Evolutionary conservation across 2,113 vertebrate species (phyloP), one percentile per base, ranked within the genome.

Genomic region (Halcyon senegalensis): DNA sequence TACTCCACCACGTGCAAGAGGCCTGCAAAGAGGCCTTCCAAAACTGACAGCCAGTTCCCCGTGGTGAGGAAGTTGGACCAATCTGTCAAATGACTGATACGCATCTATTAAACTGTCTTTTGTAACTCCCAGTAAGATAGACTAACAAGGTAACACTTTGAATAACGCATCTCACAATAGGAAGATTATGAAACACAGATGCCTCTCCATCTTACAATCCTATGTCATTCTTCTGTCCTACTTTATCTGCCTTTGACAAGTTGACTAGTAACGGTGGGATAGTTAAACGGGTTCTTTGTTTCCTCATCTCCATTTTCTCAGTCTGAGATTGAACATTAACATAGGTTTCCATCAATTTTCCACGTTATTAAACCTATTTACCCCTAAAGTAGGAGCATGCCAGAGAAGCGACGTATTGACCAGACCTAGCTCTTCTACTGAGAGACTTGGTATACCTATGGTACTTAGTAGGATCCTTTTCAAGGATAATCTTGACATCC

Each of bases 401-500:
- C 89, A 81, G 73, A 94, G 87, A 90, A 96, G 74, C 67, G 56
- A 41, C 10, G 7, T 59, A 72, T 87, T 93, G 89, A 92, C 91
- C 97, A 96, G 96, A 92, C 63, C 43, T 91, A 93, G 16, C 24
- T 92, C 73, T 94, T 97, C 90, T 89, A 64, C 75, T 95, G 75
- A 81, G 59, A 92, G 41, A 84, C 51, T 85, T 86, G 55, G 50
- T 48, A 87, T 44, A 83, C 39, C 66, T 93, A 25, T 63, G 48
- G 46, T 89, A 30, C 50, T 21, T 93, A 94, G 56, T 86, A 92
- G 86, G 82, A 66, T 97, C 70, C 69, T 88, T 97, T 94, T 82
- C 84, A 90, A 90, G 86, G 91, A 96, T 89, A 93, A 88, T 92
- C 82, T 95, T 97, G 95, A 96, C 87, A 96, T 97, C 81, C 21